Conservation (phyloP, 2,797 vertebrate genomes). For the Sebastes kiyomatsui region DNA sequence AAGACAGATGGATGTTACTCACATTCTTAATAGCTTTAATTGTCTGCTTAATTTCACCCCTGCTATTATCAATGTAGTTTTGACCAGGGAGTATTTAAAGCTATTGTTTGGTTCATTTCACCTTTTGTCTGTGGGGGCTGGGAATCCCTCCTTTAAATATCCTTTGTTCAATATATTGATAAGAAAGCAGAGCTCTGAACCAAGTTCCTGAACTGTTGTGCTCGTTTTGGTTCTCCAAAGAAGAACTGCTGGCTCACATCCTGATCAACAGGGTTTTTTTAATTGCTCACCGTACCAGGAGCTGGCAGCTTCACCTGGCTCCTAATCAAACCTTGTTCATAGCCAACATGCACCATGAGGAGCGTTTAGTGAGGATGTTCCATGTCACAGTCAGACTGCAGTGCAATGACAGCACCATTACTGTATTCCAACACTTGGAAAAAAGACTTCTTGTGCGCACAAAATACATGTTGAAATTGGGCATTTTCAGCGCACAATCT, state of each 20-base stretch:
- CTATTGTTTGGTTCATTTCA: background rate
- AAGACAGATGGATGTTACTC: background rate
- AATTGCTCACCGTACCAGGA: background rate
- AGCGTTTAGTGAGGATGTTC: background rate
- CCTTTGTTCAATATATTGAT: background rate
- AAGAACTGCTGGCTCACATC: background rate
- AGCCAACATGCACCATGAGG: background rate
- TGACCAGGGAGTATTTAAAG: background rate
- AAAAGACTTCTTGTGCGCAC: background rate
- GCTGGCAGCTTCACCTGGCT: background rate
- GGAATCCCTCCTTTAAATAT: background rate
- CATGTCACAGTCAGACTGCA: background rate
- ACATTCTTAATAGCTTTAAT: background rate
- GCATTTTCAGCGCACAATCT: background rate
- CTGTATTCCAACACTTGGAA: background rate
- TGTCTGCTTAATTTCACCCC: background rate
- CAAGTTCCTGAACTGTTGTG: background rate
- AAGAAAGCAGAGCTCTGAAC: background rate
- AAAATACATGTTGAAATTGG: background rate
- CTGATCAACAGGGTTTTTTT: no score
- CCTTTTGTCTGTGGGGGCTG: background rate
- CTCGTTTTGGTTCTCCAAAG: background rate
- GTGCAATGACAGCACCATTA: background rate
- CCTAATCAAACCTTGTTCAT: background rate
- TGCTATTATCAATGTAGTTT: background rate